Evolutionary conservation across 53 echinoderm and acorn worm species (phyloP).

Genomic region (Paracentrotus lividus): DNA sequence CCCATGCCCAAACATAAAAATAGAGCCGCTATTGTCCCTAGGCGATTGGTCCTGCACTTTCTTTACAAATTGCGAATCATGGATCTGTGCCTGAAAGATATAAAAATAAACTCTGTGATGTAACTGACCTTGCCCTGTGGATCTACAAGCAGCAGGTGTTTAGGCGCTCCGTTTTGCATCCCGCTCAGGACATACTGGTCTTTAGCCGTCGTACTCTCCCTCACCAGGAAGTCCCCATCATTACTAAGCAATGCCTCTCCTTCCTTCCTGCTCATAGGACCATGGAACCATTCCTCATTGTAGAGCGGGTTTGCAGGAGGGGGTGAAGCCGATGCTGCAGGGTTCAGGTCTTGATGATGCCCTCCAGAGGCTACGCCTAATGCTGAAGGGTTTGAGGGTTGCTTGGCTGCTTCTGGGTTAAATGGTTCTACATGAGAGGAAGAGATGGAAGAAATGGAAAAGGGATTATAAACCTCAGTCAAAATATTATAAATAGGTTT

Average conservation of each 20-base stretch:
- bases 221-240: constrained; percentile 97
- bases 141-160: constrained; percentile 95
- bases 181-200: constrained; percentile 99
- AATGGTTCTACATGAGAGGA: constrained; percentile 91
- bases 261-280: constrained; percentile 94
- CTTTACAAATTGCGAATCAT: too few species aligned
- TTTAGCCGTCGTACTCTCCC: constrained; percentile 96
- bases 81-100: too few species aligned
- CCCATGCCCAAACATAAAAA: too few species aligned
- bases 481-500: too few species aligned
- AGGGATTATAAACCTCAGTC: too few species aligned
- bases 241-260: constrained; percentile 91
- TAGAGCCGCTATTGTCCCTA: too few species aligned
- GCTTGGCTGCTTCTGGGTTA: constrained; percentile 84
- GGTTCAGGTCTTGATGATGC: neutral
- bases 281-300: constrained; percentile 98
- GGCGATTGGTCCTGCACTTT: too few species aligned
- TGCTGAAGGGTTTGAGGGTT: constrained; percentile 59
- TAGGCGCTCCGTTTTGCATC: constrained; percentile 95
- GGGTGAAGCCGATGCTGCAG: constrained; percentile 11
- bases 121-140: constrained; percentile 94
- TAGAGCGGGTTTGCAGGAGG: constrained; percentile 69
- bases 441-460: neutral
- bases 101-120: neutral
- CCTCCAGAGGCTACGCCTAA: constrained; percentile 19